Base-by-base conservation (phyloP, 2,888 invertebrate species). In the Polydrusus tereticollis region DNA sequence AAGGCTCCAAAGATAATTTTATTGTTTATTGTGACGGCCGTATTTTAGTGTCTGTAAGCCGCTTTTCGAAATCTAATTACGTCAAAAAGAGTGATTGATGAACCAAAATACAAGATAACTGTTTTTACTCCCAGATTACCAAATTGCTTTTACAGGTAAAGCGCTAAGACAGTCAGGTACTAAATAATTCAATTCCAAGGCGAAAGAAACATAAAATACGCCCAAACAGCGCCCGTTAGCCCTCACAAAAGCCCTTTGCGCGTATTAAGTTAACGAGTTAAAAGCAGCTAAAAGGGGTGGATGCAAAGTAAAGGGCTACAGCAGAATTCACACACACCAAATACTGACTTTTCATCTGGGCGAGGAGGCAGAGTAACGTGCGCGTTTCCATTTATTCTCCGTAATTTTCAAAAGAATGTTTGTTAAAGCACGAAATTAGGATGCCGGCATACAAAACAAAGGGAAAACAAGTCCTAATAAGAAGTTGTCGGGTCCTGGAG, bases 341-440 rank as follows among this genome's bases (percentile, higher is more conserved):
- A 29, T 29, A 55, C 52, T 55, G 52, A 55, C 52, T 55, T 55
- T 29, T 55, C 52, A 55, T 33, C 52, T n/a, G 14, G 26, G 52
- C 73, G 62, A 64, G n/a, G n/a, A 52, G 71, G 57, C 73, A 69
- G 45, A 55, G 58, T 68, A 63, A 59, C 58, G 33, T 59, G 68
- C 69, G 72, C 72, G 18, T 29, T 55, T 55, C 29, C 50, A 47
- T 50, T 74, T 73, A 73, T 75, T 75, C 70, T 69, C 29, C 38
- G 72, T 73, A 72, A 75, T 76, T 77, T 74, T 69, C 69, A 74
- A 73, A 75, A 76, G 75, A 76, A 74, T 75, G 76, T 76, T 70
- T 75, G 72, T 70, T 67, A 73, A 62, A 75, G 75, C 74, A 75
- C 70, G 72, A 75, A 77, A 76, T 77, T 75, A 74, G 74, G 74